A percentile compares a stretch with the other conserved stretches of the same genome.
Evolutionary conservation across 1,140 invertebrate species (phyloP).

Genomic region (Drosophila hydei): DNA sequence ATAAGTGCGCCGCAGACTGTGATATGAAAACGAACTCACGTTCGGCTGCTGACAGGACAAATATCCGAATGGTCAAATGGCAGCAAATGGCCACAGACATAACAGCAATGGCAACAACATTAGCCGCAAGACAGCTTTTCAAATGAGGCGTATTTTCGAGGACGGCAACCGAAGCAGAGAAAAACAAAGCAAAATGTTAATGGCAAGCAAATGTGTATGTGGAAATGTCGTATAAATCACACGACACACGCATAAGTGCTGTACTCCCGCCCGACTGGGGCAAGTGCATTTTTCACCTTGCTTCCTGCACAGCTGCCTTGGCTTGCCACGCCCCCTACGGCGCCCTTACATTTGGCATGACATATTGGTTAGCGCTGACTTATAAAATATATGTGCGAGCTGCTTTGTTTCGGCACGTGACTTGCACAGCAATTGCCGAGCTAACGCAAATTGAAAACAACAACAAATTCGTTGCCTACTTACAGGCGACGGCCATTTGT

Average conservation of each 20-base stretch:
- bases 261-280: slow-evolving; percentile 22
- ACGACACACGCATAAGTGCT: slow-evolving; percentile 18
- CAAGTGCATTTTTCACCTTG: slow-evolving; percentile 52
- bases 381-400: slow-evolving; percentile 34
- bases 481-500: slow-evolving; percentile 49
- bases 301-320: too few species aligned
- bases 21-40: slow-evolving; percentile 33
- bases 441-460: slow-evolving; percentile 70
- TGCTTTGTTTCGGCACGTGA: slow-evolving; percentile 60
- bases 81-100: slow-evolving; percentile 8
- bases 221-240: slow-evolving; percentile 71
- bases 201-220: slow-evolving; percentile 54
- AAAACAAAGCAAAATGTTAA: slow-evolving; percentile 68
- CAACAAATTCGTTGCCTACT: slow-evolving; percentile 71
- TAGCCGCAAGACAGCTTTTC: slow-evolving; percentile 24
- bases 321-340: not conserved
- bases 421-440: slow-evolving; percentile 70
- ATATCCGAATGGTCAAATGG: slow-evolving; percentile 18
- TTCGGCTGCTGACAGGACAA: slow-evolving; percentile 38
- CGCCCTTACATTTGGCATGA: slow-evolving; percentile 28
- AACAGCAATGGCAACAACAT: slow-evolving; percentile 24
- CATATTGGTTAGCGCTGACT: slow-evolving; percentile 40
- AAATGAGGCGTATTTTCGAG: not conserved
- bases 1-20: slow-evolving; percentile 4
- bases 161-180: not conserved